Evolutionary conservation across 2,888 invertebrate species (phyloP), one percentile per base, ranked within the genome.

Genomic region (Ptychoptera albimana): DNA sequence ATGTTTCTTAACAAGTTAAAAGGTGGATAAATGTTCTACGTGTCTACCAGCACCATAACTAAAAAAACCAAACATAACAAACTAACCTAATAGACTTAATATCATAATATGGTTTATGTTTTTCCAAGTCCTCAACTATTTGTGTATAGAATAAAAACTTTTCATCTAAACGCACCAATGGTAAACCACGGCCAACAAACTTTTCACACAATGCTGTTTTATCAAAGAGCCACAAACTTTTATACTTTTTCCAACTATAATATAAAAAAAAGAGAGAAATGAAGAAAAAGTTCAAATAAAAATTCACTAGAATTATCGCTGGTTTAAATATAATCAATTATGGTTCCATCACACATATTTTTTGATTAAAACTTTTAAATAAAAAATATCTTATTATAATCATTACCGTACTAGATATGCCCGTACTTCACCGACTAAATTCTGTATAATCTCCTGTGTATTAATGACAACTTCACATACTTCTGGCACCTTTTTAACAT

Each of bases 131-230:
- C 4, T 74, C 68, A 13, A 84, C 75, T 8, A 86, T 77, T 50
- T 79, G 77, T 53, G 79, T 77, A 61, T 87, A 92, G 60, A 82
- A 86, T 60, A 80, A 78, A 55, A 93, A 82, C 59, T 83, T 84
- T 54, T 88, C 83, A 55, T 92, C 88, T 60, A 81, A 87, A 49
- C 59, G 54, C 36, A 71, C 66, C 7, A 83, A 68, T 6, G 74
- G 69, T 7, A 74, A 72, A 50, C 70, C 71, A 49, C 76, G 79
- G 39, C 72, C 69, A 1, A 83, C 72, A 67, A 88, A 91, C 57
- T 81, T 81, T 52, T 85, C 81, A 52, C 85, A 84, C 2, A 80
- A 77, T 9, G 74, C 63, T 44, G 68, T 62, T 59, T 86, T 87
- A 57, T 87, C 85, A 55, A 70, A 77, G 1, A 75, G 70, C 87